Evolutionary conservation across 1,140 invertebrate species (phyloP), one percentile per base, ranked within the genome.

Genomic region (Acromyrmex charruanus): DNA sequence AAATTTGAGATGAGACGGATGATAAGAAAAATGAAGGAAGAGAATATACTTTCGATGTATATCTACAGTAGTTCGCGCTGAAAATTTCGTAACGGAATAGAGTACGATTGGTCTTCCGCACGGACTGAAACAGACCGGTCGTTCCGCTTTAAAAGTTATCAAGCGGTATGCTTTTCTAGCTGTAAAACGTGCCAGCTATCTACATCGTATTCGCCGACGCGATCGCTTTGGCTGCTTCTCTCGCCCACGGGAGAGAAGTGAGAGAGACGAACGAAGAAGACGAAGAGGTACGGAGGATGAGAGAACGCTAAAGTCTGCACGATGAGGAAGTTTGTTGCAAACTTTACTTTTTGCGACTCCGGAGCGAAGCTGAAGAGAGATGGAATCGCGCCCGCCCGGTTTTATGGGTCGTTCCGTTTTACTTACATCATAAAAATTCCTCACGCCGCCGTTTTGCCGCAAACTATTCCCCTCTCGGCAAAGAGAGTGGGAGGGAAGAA

Each of bases 341-440:
- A 86, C 87, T 91, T 91, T 91, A 91, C 77, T n/a, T n/a, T n/a
- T n/a, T n/a, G 87, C 85, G 90, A 87, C 84, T 87, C 65, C 71
- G 61, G 61, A 49, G 51, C 61, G 63, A 63, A 21, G 55, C 79
- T 51, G 84, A 82, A 80, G 79, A 89, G 88, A 90, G 89, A 90
- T 87, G 86, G 80, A 85, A 91, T 87, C 88, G 87, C 61, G 66
- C 44, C 58, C 59, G 75, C 55, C 65, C 74, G 61, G 89, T 90
- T 91, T 91, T 91, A 91, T 81, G 87, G 87, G 16, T 35, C 87
- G 89, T 91, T 91, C 77, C 90, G 85, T 86, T 91, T 91, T 91
- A 91, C 87, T 87, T 89, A 80, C 90, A 71, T 91, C 90, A 88
- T 91, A 91, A 91, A 91, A 91, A 91, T 91, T 91, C 51, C 89